Conservation (phyloP, 2,797 vertebrate genomes). For the Lithobates pipiens region DNA sequence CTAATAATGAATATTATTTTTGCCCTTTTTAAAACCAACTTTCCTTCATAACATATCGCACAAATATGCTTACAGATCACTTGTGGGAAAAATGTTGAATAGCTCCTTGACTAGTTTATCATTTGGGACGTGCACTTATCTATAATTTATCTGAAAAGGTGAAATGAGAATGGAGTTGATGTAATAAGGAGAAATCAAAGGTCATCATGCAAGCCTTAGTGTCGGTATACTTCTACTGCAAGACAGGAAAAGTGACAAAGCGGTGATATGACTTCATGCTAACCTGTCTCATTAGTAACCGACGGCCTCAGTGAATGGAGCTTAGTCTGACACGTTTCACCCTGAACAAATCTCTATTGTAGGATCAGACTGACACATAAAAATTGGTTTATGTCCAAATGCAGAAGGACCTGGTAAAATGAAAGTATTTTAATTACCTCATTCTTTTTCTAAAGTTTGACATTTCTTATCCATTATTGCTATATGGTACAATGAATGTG, state of each 20-base stretch:
- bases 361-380: neutral
- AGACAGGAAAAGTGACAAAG: conserved; percentile 31
- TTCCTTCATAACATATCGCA: neutral
- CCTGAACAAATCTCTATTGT: neutral
- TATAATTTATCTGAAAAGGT: conserved; percentile 26
- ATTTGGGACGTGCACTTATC: neutral
- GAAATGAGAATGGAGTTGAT: conserved; percentile 11
- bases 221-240: neutral
- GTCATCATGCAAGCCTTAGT: conserved; percentile 20
- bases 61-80: neutral
- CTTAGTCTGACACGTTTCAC: conserved; percentile 3
- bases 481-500: neutral
- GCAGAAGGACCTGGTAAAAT: neutral
- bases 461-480: neutral
- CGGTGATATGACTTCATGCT: conserved; percentile 19
- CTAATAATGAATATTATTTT: neutral
- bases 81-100: neutral
- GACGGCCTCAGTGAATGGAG: conserved; percentile 14
- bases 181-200: conserved; percentile 27
- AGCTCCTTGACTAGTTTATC: neutral
- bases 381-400: conserved; percentile 1
- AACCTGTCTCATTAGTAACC: conserved; percentile 44
- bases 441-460: neutral
- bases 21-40: neutral
- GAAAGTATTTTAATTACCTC: neutral